Evolutionary conservation across 2,797 vertebrate species (phyloP), one percentile per base, ranked within the genome.

Genomic region (Pygocentrus nattereri): DNA sequence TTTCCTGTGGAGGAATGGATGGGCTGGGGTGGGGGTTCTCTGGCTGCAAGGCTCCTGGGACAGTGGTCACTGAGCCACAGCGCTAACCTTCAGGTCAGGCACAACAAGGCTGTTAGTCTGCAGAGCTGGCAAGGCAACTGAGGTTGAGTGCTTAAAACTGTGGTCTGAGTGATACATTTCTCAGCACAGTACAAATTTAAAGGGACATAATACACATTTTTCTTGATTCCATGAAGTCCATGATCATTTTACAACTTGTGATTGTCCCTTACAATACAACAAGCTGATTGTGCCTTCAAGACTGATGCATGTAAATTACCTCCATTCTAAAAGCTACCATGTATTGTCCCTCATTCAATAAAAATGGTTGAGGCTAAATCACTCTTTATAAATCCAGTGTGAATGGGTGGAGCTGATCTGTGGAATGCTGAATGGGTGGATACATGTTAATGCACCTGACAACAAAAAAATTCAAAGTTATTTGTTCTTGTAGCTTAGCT

Each of bases 41-140:
- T 74, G 56, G 77, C 76, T 68, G 78, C 50, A 52, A 34, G 54
- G 77, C 84, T 87, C 85, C 82, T 85, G 76, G 90, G 89, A 90
- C 89, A 88, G 88, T 88, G 89, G 91, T 92, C 91, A 91, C 81
- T 88, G 89, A 91, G 89, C 85, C 90, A 30, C 78, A 87, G 82
- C 87, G 52, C 27, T 34, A 76, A 68, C 76, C 76, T 81, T 64
- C 50, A 76, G 50, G 50, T 88, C 71, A 58, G 49, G 30, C 61
- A 62, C 50, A 74, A 80, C 41, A 38, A 85, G 23, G 41, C 50
- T 68, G 61, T 50, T 81, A 50, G 21, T 61, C 76, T 59, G 18
- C 38, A 64, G 44, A 52, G 65, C 44, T 44, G 67, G 27, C 11
- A 38, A 30, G 58, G 52, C 59, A 72, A 61, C 58, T 15, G 30